Evolutionary conservation across 2,113 vertebrate species (phyloP), one percentile per base, ranked within the genome.

Genomic region (Megaceryle maxima): DNA sequence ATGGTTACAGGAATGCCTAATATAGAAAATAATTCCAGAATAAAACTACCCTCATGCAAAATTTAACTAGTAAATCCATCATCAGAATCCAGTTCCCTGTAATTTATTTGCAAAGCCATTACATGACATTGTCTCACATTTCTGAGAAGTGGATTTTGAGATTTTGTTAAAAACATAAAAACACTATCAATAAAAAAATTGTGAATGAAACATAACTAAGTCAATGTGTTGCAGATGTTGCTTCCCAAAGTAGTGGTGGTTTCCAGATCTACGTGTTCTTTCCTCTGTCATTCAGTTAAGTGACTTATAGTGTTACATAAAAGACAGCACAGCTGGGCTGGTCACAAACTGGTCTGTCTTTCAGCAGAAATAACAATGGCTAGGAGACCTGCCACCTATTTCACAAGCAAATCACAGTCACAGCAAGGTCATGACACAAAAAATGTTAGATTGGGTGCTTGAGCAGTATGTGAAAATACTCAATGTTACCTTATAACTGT

Each of bases 331-430:
- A 97, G 96, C 87, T 82, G 90, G 97, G 91, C 77, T 91, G 90
- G 97, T 97, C 97, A 97, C 98, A 98, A 97, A 72, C 46, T 9
- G n/a, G 72, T 79, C 96, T 95, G 98, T 98, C 97, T 97, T 98
- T 97, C 95, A 97, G 97, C 95, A 97, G 95, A 86, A 97, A 96
- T 92, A 97, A 98, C 95, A 95, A 98, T 98, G 99, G 98, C 96
- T 97, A 67, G 79, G 96, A 96, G 96, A 97, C 91, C 91, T 95
- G 95, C 88, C 94, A 95, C 80, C 95, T 92, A 98, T 98, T 98
- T 98, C 98, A 98, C 98, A 99, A 98, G 96, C 83, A 92, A 97
- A 98, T 97, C 94, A 11, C 95, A 97, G 95, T 95, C 97, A 92
- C 88, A 96, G 97, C 96, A 98, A 96, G 94, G 97, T 98, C 98